A percentile compares a stretch with the other conserved stretches of the same genome.
Conservation (phyloP, 2,113 vertebrate species). For the Atlantisia rogersi region DNA sequence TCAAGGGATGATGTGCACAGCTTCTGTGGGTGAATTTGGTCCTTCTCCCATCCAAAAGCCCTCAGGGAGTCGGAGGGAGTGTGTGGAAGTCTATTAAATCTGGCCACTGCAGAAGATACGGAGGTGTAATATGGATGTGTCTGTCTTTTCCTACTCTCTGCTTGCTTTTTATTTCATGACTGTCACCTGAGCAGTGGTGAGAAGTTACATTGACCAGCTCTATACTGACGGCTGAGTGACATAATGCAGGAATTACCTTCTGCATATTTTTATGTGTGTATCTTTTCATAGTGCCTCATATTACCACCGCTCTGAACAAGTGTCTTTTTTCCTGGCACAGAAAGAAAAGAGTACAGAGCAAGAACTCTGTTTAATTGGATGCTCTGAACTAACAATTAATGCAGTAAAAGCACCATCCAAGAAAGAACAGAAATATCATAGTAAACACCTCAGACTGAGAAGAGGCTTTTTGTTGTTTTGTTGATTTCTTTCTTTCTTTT, state of each 20-base stretch:
- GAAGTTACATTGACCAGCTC: background rate
- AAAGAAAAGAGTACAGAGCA: conserved; percentile 77
- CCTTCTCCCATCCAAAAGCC: background rate
- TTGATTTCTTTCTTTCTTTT: background rate
- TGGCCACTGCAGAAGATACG: background rate
- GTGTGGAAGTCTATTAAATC: background rate
- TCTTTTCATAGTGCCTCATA: background rate
- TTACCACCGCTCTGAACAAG: background rate
- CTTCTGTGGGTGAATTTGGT: conserved; percentile 33
- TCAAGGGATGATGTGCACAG: background rate
- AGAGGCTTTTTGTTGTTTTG: conserved; percentile 29
- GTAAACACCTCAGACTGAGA: conserved; percentile 49
- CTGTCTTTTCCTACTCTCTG: background rate
- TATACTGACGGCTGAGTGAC: background rate
- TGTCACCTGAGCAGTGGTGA: background rate
- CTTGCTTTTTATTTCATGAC: background rate
- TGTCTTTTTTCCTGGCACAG: conserved; percentile 61
- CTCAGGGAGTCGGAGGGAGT: background rate
- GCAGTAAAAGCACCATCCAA: conserved; percentile 74
- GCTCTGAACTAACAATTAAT: conserved; percentile 57
- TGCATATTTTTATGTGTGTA: background rate
- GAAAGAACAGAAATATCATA: conserved; percentile 46
- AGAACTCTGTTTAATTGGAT: conserved; percentile 50
- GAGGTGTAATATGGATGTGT: background rate
- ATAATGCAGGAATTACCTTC: background rate